Conservation (phyloP, 2,888 invertebrate species). For the Amblyjoppa proteus region DNA sequence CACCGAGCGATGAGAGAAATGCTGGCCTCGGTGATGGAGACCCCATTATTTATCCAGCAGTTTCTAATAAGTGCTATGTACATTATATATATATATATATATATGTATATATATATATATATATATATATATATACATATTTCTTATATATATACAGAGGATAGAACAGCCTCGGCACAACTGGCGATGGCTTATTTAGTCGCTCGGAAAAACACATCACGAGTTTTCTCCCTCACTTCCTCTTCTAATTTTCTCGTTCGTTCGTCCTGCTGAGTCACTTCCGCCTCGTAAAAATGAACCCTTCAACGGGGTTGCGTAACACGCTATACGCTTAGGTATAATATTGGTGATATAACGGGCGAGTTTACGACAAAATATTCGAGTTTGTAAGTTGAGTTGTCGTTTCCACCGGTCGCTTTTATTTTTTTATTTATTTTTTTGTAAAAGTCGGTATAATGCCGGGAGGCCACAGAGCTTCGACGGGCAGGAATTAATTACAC, state of each 20-base stretch:
- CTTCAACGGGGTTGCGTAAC: constrained; percentile 39
- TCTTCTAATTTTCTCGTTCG: constrained; percentile 24
- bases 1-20: constrained; percentile 1
- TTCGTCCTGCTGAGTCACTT: constrained; percentile 43
- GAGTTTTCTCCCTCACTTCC: constrained; percentile 33
- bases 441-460: constrained; percentile 14
- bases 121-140: background rate
- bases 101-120: no score
- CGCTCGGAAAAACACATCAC: constrained; percentile 69
- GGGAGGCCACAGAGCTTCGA: constrained; percentile 55
- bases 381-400: constrained; percentile 42
- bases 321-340: constrained; percentile 1
- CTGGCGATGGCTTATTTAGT: constrained; percentile 62
- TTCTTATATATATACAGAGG: background rate
- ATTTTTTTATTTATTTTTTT: constrained; percentile 2
- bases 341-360: constrained; percentile 2
- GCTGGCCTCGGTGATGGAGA: constrained; percentile 41
- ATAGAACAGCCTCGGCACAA: constrained; percentile 10
- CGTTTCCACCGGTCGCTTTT: constrained; percentile 34
- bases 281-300: constrained; percentile 40
- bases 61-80: constrained; percentile 51
- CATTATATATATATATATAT: no score
- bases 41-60: constrained; percentile 57
- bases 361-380: background rate
- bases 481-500: constrained; percentile 64